phyloP scores from a whole-genome alignment of 2,797 vertebrate species.

The Chelon auratus region DNA sequence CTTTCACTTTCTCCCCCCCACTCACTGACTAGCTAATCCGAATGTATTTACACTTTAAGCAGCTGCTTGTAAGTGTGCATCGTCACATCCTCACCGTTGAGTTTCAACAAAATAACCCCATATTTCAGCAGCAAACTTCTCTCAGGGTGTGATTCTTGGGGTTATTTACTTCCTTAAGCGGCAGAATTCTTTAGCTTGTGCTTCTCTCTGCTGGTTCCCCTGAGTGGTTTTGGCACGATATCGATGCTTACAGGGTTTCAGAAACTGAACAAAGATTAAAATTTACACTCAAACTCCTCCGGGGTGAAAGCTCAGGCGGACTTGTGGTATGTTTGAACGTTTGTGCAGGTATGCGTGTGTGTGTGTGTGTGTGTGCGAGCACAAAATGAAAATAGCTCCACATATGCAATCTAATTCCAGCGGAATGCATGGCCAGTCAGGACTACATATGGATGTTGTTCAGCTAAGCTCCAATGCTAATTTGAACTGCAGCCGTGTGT shows the following conservation, averaged over 20 bases:
- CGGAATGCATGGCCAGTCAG: constrained; percentile 54
- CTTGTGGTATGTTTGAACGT: constrained; percentile 1
- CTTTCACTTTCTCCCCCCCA: constrained; percentile 8
- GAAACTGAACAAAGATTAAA: constrained; percentile 20
- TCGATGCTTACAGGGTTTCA: constrained; percentile 6
- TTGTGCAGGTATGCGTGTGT: constrained; percentile 4
- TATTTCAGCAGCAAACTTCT: not conserved
- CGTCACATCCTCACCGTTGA: not conserved
- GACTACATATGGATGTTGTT: constrained; percentile 48
- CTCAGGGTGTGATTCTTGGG: not conserved
- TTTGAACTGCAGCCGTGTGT: constrained; percentile 42
- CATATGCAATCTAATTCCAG: constrained; percentile 34
- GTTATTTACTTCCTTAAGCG: not conserved
- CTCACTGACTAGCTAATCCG: constrained; percentile 1
- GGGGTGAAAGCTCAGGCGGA: constrained; percentile 1
- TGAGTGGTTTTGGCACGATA: not conserved
- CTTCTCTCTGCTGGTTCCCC: constrained; percentile 5
- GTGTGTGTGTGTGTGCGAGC: not conserved
- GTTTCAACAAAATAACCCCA: not conserved
- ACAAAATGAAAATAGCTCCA: constrained; percentile 25
- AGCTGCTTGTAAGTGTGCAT: not conserved
- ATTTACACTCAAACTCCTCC: not conserved
- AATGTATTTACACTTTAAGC: constrained; percentile 1
- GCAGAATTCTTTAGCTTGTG: not conserved
- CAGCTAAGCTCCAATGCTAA: constrained; percentile 36